phyloP scores from a whole-genome alignment of 2,797 vertebrate species.

The Danionella dracula region DNA sequence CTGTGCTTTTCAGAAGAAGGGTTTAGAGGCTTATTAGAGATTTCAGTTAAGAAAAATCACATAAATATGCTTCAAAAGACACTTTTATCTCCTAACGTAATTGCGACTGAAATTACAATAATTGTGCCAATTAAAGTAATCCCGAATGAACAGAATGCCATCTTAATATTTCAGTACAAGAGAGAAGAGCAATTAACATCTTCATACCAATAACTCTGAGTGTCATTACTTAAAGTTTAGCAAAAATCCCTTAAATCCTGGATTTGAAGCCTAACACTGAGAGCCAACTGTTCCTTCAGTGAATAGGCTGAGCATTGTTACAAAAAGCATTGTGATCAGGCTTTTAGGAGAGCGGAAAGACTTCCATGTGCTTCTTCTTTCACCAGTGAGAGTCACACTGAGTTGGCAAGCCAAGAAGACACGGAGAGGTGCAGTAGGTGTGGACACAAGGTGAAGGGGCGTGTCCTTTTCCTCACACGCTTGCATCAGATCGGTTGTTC shows the following conservation, averaged over 20 bases:
- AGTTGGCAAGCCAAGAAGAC: slow-evolving; percentile 6
- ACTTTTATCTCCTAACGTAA: slow-evolving; percentile 90
- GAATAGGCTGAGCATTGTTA: slow-evolving; percentile 44
- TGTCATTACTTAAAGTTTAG: slow-evolving; percentile 87
- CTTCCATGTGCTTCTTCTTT: slow-evolving; percentile 9
- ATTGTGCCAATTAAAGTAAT: slow-evolving; percentile 99
- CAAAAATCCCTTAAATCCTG: slow-evolving; percentile 76
- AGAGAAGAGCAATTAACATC: slow-evolving; percentile 95
- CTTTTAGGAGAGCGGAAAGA: slow-evolving; percentile 1
- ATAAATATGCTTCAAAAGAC: slow-evolving; percentile 79
- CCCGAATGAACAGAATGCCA: slow-evolving; percentile 95
- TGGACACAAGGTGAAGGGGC: slow-evolving; percentile 43
- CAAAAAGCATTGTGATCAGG: slow-evolving; percentile 38
- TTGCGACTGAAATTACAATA: slow-evolving; percentile 97
- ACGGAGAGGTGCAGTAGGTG: slow-evolving; percentile 22
- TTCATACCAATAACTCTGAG: slow-evolving; percentile 83
- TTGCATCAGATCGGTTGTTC: slow-evolving; percentile 38
- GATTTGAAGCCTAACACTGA: slow-evolving; percentile 72
- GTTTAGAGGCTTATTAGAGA: slow-evolving; percentile 81
- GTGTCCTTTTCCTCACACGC: slow-evolving; percentile 27
- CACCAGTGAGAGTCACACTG: slow-evolving; percentile 3
- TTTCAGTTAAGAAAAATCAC: slow-evolving; percentile 77
- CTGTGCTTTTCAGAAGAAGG: slow-evolving; percentile 63
- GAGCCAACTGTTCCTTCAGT: slow-evolving; percentile 70
- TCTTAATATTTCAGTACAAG: slow-evolving; percentile 94